These are phyloP conservation scores for Leptinotarsa tumamoca DNA, from an alignment of 2,888 invertebrate species.

Conservation along the genomic window DNA sequence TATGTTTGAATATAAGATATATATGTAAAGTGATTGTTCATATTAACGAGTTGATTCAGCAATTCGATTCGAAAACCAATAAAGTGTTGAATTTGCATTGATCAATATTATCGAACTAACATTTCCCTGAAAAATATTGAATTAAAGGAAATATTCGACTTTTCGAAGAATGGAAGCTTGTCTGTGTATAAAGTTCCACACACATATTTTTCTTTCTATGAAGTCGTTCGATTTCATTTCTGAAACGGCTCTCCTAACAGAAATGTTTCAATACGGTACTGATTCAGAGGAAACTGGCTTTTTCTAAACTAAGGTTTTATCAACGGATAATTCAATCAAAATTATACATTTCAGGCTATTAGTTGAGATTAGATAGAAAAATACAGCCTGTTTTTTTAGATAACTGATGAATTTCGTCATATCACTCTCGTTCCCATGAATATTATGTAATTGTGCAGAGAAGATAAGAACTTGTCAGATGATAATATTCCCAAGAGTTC, in stretches of 20 bases:
- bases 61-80: too few species aligned
- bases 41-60: too few species aligned
- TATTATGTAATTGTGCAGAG: constrained; percentile 2
- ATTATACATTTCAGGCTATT: not conserved
- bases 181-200: too few species aligned
- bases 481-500: constrained; percentile 9
- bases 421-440: constrained; percentile 7
- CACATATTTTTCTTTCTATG: too few species aligned
- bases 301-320: not conserved
- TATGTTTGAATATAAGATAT: too few species aligned
- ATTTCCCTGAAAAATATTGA: too few species aligned
- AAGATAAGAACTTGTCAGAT: not conserved
- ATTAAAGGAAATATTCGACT: too few species aligned
- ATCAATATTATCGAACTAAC: too few species aligned
- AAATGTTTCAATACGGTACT: constrained; percentile 1
- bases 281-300: constrained; percentile 1
- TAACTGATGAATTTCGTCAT: constrained; percentile 5
- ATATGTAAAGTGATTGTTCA: too few species aligned
- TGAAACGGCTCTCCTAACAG: not conserved
- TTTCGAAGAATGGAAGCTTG: too few species aligned
- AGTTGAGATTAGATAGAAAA: not conserved
- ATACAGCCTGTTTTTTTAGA: constrained; percentile 5
- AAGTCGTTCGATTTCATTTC: too few species aligned
- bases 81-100: too few species aligned
- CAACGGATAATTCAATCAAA: constrained; percentile 5